Conservation (phyloP, 1,140 invertebrate species). For the Brachionus sp. region DNA sequence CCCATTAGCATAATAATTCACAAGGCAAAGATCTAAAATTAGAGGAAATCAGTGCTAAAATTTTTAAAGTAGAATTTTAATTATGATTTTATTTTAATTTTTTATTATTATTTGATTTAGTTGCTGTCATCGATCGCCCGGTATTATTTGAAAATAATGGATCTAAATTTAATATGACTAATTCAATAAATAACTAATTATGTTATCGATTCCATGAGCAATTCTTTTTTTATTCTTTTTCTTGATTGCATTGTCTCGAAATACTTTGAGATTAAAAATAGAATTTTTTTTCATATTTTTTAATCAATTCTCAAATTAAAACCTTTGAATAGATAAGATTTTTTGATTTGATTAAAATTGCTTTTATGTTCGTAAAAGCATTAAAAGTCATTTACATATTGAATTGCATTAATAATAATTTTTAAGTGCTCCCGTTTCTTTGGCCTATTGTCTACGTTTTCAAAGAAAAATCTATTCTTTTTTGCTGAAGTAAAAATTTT, state of each 20-base stretch:
- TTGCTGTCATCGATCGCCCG: neutral
- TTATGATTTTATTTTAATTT: constrained; percentile 10
- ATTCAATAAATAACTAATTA: neutral
- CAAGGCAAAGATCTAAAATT: neutral
- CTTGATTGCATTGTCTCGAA: neutral
- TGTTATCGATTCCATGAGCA: neutral
- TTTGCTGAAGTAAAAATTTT: neutral
- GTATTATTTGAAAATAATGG: neutral
- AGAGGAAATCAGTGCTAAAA: neutral
- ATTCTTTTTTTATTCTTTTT: neutral
- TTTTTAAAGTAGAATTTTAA: neutral
- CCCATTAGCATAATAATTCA: neutral
- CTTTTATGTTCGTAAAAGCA: neutral
- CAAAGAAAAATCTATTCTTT: neutral
- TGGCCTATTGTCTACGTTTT: neutral
- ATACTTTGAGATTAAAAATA: neutral
- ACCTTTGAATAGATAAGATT: neutral
- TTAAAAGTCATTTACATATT: neutral
- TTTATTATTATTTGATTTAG: neutral
- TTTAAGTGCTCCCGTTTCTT: neutral
- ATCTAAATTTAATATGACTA: neutral
- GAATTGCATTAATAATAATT: constrained; percentile 3
- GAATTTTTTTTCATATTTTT: neutral
- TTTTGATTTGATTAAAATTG: neutral
- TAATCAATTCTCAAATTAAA: neutral